phyloP scores from a whole-genome alignment of 2,888 invertebrate genomes.

The Candidula unifasciata region DNA sequence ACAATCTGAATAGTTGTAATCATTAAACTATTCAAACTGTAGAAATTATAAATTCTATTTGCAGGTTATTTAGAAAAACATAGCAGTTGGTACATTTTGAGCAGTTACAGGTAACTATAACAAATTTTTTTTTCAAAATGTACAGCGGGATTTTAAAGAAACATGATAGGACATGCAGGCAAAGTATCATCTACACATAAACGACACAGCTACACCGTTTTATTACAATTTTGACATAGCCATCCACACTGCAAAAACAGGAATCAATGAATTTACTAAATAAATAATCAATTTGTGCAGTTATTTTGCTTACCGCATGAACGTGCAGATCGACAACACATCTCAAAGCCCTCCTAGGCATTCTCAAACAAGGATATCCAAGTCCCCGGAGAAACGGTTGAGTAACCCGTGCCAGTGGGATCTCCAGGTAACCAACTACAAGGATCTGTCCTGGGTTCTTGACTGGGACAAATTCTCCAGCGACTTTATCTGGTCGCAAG shows the following conservation, averaged over 20 bases:
- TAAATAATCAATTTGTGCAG: neutral
- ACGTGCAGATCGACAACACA: slow-evolving; percentile 70
- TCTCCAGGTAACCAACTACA: too few relatives aligned
- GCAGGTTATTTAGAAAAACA: too few relatives aligned
- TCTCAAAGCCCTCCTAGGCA: slow-evolving; percentile 70
- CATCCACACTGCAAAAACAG: neutral
- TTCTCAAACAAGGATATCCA: slow-evolving; percentile 47
- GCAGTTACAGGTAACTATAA: neutral
- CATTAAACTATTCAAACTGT: too few relatives aligned
- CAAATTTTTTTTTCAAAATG: neutral
- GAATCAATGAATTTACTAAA: neutral
- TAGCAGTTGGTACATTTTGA: neutral
- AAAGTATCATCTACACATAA: neutral
- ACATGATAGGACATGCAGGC: slow-evolving; percentile 45
- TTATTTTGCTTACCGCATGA: slow-evolving; percentile 61
- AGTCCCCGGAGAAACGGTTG: neutral
- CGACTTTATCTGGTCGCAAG: slow-evolving; percentile 53
- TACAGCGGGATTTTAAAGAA: slow-evolving; percentile 32
- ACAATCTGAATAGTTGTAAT: too few relatives aligned
- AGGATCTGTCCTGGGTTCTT: neutral
- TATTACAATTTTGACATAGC: too few relatives aligned
- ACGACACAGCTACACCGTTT: too few relatives aligned
- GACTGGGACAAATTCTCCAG: neutral
- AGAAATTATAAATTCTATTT: too few relatives aligned
- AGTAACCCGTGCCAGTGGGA: neutral